These are phyloP conservation scores for Pyrocoelia pectoralis DNA, from an alignment of 2,888 invertebrate species.

Conservation along the genomic window DNA sequence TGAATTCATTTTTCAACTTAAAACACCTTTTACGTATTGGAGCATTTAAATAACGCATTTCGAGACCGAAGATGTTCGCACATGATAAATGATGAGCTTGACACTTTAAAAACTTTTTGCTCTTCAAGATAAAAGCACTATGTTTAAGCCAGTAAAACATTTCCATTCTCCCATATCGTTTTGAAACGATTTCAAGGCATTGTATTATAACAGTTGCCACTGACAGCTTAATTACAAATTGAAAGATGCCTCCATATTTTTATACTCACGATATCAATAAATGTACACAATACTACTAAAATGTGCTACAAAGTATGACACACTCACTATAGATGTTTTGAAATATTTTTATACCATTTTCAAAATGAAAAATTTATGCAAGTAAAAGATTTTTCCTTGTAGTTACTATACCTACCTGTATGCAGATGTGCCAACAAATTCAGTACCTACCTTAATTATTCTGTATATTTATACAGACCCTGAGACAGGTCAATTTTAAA, in stretches of 20 bases:
- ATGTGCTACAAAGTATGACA: too few relatives aligned
- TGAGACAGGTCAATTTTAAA: too few relatives aligned
- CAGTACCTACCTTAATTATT: too few relatives aligned
- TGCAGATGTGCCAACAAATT: too few relatives aligned
- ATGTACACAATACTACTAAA: too few relatives aligned
- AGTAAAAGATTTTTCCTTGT: too few relatives aligned
- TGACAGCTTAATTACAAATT: not conserved
- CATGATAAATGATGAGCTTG: constrained; percentile 52
- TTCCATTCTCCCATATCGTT: not conserved
- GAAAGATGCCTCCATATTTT: not conserved
- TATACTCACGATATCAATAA: too few relatives aligned
- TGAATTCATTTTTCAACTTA: constrained; percentile 55
- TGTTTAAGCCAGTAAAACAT: constrained; percentile 1
- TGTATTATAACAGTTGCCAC: not conserved
- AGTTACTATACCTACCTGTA: too few relatives aligned
- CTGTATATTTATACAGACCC: too few relatives aligned
- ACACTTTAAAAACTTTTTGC: constrained; percentile 38
- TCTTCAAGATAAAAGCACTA: not conserved
- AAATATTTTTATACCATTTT: too few relatives aligned
- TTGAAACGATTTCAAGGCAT: not conserved
- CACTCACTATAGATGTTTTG: too few relatives aligned
- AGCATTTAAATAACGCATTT: constrained; percentile 54
- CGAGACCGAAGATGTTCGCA: constrained; percentile 45
- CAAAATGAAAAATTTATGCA: too few relatives aligned
- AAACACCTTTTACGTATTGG: constrained; percentile 57